These are phyloP conservation scores for Tapirus indicus DNA, from an alignment of 2,797 vertebrate species.

Conservation along the genomic window DNA sequence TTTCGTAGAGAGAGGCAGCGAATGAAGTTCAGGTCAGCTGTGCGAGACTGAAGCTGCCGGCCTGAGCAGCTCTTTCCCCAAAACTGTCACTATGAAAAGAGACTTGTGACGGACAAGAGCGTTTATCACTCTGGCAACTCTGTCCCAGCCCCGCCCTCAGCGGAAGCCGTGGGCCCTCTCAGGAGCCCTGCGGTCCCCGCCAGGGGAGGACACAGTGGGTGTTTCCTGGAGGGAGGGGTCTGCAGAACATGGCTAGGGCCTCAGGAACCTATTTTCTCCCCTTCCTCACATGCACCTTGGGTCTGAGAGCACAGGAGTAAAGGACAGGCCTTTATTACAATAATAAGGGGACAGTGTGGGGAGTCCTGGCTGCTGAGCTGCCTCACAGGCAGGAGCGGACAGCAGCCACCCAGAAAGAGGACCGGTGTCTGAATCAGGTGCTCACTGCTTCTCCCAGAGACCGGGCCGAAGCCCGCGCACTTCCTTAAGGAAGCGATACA, in stretches of 20 bases:
- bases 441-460: neutral
- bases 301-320: rapidly evolving
- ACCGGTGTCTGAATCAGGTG: rapidly evolving
- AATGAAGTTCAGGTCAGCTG: too few species aligned
- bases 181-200: neutral
- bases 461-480: rapidly evolving
- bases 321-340: neutral
- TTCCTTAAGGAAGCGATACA: neutral
- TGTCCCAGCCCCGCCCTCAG: neutral
- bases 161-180: neutral
- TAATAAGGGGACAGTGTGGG: neutral
- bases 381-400: neutral
- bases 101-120: neutral
- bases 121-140: neutral
- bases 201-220: neutral
- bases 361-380: neutral
- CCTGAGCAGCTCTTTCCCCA: neutral
- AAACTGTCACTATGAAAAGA: neutral
- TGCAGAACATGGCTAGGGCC: too few species aligned
- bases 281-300: neutral
- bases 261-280: neutral
- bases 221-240: neutral
- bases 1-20: neutral
- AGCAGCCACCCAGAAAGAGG: neutral
- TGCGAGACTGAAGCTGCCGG: too few species aligned